phyloP scores from a whole-genome alignment of 1,140 invertebrate genomes.

The Polypedilum vanderplanki region DNA sequence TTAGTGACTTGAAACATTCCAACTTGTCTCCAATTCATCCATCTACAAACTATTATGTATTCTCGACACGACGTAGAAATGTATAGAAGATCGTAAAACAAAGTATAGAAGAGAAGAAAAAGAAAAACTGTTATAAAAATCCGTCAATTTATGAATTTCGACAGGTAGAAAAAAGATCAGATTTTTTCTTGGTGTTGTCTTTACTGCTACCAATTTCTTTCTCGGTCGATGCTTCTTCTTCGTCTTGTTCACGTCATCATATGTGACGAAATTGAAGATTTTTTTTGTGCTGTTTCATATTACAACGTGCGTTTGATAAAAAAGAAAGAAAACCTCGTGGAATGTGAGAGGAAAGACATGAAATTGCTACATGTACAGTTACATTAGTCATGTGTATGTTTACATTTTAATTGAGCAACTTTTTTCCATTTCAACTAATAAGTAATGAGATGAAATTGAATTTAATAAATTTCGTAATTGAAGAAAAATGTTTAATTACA shows the following conservation, averaged over 20 bases:
- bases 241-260: background rate
- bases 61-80: background rate
- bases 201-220: background rate
- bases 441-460: too few species aligned
- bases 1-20: background rate
- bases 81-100: background rate
- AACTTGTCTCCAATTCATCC: background rate
- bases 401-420: background rate
- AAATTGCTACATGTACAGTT: conserved; percentile 26
- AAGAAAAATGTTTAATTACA: too few species aligned
- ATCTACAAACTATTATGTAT: background rate
- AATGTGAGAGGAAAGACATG: background rate
- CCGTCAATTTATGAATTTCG: conserved; percentile 17
- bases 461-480: too few species aligned
- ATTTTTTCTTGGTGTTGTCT: background rate
- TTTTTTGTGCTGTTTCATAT: background rate
- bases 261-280: background rate
- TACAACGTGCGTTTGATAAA: background rate
- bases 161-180: conserved; percentile 9
- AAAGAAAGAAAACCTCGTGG: conserved; percentile 14
- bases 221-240: background rate
- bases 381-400: conserved; percentile 7
- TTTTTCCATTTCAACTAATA: background rate
- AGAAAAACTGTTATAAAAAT: conserved; percentile 17
- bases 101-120: background rate